Evolutionary conservation across 2,113 vertebrate species (phyloP).

Genomic region (Monopterus albus): DNA sequence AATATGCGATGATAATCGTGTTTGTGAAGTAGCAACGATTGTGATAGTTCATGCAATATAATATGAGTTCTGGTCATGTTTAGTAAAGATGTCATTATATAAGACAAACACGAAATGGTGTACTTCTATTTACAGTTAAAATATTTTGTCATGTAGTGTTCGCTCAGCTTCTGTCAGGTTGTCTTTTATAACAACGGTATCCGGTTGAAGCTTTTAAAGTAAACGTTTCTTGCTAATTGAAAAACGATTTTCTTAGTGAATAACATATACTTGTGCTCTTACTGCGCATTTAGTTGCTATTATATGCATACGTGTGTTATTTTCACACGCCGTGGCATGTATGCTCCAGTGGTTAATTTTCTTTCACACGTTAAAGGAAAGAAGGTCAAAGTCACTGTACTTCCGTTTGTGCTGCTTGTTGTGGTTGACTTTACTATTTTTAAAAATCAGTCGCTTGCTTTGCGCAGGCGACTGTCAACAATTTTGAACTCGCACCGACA

Average conservation of each 20-base stretch:
- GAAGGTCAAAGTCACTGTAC: neutral
- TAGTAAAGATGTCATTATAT: neutral
- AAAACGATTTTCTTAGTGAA: accelerated
- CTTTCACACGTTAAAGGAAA: too few relatives aligned
- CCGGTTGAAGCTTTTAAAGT: slow-evolving; percentile 44
- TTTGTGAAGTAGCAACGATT: neutral
- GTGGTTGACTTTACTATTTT: slow-evolving; percentile 8
- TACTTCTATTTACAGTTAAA: slow-evolving; percentile 79
- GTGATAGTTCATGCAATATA: neutral
- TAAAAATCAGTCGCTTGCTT: neutral
- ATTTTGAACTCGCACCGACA: slow-evolving; percentile 4
- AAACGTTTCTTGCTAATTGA: neutral
- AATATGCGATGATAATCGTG: neutral
- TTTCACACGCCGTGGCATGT: accelerated
- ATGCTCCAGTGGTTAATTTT: too few relatives aligned
- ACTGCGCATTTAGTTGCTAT: accelerated
- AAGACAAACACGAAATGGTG: slow-evolving; percentile 11
- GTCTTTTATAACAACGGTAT: accelerated
- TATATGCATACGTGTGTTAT: accelerated
- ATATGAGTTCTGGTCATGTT: accelerated
- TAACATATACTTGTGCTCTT: accelerated
- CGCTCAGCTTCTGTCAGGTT: slow-evolving; percentile 2
- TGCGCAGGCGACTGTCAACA: slow-evolving; percentile 60
- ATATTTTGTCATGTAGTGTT: slow-evolving; percentile 72
- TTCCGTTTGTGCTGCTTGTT: slow-evolving; percentile 30